Percentiles rank a stretch among this genome's conserved stretches.
These are phyloP conservation scores for Tribolium castaneum DNA, from an alignment of 1,140 invertebrate genomes.

Conservation along the genomic window DNA sequence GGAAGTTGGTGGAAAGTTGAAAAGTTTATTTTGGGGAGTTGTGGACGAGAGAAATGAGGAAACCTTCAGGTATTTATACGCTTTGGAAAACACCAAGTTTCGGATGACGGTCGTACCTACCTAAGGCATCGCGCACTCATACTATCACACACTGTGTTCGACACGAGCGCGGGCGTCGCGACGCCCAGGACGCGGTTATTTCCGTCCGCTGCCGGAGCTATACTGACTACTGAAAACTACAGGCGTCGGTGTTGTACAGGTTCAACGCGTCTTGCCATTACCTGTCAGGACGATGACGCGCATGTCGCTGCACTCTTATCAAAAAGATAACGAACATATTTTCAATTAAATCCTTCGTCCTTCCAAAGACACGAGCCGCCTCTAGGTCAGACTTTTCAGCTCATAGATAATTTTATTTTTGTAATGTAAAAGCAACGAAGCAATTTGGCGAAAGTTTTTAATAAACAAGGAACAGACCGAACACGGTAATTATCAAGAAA, in stretches of 20 bases:
- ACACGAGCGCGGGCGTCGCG: conserved; percentile 53
- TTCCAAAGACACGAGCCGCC: too few species aligned
- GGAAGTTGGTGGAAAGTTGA: not conserved
- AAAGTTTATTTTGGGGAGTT: conserved; percentile 8
- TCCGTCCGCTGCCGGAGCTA: conserved; percentile 58
- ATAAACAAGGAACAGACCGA: not conserved
- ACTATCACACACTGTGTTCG: conserved; percentile 50
- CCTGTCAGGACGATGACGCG: conserved; percentile 28
- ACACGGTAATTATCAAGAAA: not conserved
- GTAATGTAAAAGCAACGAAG: not conserved
- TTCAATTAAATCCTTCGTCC: too few species aligned
- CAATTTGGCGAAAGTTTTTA: not conserved
- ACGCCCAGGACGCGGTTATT: conserved; percentile 56
- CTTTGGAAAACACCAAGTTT: conserved; percentile 8
- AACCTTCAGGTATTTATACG: conserved; percentile 30
- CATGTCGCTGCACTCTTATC: conserved; percentile 24
- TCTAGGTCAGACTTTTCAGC: too few species aligned
- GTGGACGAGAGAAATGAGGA: not conserved
- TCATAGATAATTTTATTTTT: conserved; percentile 22
- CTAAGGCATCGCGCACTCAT: conserved; percentile 58
- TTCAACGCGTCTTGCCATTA: conserved; percentile 31
- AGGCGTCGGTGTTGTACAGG: conserved; percentile 30
- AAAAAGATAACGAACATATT: not conserved
- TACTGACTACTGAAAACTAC: conserved; percentile 50
- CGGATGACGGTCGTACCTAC: conserved; percentile 51